phyloP scores from a whole-genome alignment of 2,888 invertebrate species.

The Gerris lacustris region DNA sequence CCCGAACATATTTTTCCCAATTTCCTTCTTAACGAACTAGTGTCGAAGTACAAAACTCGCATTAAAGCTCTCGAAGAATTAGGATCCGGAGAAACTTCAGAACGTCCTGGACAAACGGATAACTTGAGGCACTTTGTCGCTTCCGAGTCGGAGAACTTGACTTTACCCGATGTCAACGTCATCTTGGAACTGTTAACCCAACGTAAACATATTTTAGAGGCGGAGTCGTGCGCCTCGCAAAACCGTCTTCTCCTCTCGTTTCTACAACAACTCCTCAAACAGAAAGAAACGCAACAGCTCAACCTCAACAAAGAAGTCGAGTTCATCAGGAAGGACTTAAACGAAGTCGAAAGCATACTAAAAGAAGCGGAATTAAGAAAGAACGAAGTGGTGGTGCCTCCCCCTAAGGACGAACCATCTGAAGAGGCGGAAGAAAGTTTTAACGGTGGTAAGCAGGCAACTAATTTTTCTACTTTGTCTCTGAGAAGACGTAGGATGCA shows the following conservation, averaged over 20 bases:
- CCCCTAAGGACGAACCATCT: constrained; percentile 17
- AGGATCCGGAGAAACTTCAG: constrained; percentile 36
- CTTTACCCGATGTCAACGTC: constrained; percentile 65
- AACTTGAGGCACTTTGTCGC: constrained; percentile 50
- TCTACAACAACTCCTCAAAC: constrained; percentile 58
- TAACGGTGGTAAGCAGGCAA: constrained; percentile 32
- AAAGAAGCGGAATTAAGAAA: constrained; percentile 31
- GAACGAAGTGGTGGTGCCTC: constrained; percentile 10
- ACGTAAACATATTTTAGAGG: constrained; percentile 65
- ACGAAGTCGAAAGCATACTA: constrained; percentile 55
- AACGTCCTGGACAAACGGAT: constrained; percentile 34
- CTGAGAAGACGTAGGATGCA: constrained; percentile 61
- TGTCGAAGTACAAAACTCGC: constrained; percentile 51
- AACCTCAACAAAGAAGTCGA: constrained; percentile 57
- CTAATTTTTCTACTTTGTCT: constrained; percentile 44
- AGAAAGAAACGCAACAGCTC: constrained; percentile 54
- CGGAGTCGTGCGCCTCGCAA: constrained; percentile 66
- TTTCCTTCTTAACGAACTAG: constrained; percentile 68
- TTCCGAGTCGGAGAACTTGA: constrained; percentile 55
- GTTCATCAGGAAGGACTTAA: constrained; percentile 61
- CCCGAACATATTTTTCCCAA: constrained; percentile 72
- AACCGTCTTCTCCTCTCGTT: constrained; percentile 74
- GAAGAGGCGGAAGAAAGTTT: constrained; percentile 30
- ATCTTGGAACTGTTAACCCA: constrained; percentile 68
- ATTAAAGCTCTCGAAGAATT: constrained; percentile 29